Evolutionary conservation across 2,797 vertebrate genomes (phyloP).

Genomic region (Pogoniulus pusillus): DNA sequence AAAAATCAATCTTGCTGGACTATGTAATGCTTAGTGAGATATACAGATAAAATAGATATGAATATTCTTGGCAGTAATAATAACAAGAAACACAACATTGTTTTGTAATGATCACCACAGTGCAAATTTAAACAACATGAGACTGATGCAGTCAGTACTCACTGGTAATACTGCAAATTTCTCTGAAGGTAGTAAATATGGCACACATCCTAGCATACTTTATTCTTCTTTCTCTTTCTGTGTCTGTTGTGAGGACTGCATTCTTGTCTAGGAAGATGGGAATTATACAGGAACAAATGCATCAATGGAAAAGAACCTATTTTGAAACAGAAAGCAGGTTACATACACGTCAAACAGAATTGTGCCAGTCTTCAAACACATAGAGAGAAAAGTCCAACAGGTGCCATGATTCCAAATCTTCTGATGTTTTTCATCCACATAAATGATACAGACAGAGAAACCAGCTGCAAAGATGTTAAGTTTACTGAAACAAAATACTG

Average conservation of each 20-base stretch:
- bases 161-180: background rate
- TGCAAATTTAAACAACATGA: background rate
- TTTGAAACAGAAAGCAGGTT: slow-evolving; percentile 34
- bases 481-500: slow-evolving; percentile 1
- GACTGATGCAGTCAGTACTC: background rate
- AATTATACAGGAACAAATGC: background rate
- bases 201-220: background rate
- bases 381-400: slow-evolving; percentile 1
- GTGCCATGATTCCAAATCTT: background rate
- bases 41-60: background rate
- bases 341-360: background rate
- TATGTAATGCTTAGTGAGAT: too few relatives aligned
- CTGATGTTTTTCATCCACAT: slow-evolving; percentile 28
- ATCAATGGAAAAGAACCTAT: slow-evolving; percentile 13
- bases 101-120: background rate
- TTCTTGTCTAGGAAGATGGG: background rate
- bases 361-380: slow-evolving; percentile 1
- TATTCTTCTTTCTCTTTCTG: background rate
- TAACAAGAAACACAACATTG: background rate
- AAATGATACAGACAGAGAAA: slow-evolving; percentile 9
- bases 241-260: background rate
- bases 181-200: background rate
- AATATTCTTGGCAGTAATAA: background rate
- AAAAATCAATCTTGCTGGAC: too few relatives aligned
- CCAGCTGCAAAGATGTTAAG: slow-evolving; percentile 32